Evolutionary conservation across 2,888 invertebrate genomes (phyloP).

Genomic region (Crepidodera aurea): DNA sequence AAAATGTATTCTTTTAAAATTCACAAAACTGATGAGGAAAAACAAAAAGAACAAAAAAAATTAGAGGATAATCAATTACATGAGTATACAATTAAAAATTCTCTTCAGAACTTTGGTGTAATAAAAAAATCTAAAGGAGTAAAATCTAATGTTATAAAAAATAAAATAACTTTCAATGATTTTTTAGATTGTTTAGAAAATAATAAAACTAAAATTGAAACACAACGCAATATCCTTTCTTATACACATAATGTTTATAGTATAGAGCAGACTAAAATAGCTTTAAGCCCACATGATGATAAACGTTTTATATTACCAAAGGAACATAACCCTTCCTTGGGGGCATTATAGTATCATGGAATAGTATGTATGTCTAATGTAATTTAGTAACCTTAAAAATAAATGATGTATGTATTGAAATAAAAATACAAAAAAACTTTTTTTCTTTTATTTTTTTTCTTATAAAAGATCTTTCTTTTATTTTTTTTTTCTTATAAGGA

Average conservation of each 20-base stretch:
- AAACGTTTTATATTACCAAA: slow-evolving; percentile 5
- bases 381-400: no score
- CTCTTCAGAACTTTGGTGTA: no score
- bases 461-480: no score
- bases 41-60: slow-evolving; percentile 3
- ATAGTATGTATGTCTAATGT: no score
- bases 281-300: slow-evolving; percentile 14
- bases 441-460: no score
- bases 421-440: no score
- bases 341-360: slow-evolving; percentile 18
- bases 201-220: not conserved
- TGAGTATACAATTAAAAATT: no score
- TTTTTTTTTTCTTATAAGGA: no score
- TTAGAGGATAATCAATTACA: no score
- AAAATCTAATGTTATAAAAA: slow-evolving; percentile 5
- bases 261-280: slow-evolving; percentile 13
- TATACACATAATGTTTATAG: slow-evolving; percentile 10
- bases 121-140: no score
- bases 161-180: slow-evolving; percentile 22
- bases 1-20: slow-evolving; percentile 44
- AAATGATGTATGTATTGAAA: no score
- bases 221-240: not conserved
- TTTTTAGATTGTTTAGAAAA: slow-evolving; percentile 6
- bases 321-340: slow-evolving; percentile 8
- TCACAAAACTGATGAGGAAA: not conserved